Conservation (phyloP, 2,888 invertebrate species). For the Ctenicera cuprea region DNA sequence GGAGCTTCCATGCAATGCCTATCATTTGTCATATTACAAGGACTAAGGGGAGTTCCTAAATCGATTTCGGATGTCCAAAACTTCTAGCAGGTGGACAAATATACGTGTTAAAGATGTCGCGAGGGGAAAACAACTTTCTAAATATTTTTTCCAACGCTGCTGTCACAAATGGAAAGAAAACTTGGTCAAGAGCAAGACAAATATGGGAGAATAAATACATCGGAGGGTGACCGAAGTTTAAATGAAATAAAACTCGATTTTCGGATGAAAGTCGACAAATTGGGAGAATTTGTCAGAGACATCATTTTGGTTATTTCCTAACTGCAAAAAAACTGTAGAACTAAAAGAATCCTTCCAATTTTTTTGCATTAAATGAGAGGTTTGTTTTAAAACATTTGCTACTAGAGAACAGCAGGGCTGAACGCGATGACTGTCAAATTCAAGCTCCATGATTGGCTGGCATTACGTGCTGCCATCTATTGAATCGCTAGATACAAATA, state of each 20-base stretch:
- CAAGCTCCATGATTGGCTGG: no score
- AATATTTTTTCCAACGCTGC: background rate
- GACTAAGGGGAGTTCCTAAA: background rate
- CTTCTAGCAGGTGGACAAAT: conserved; percentile 18
- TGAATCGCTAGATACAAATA: no score
- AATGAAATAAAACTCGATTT: conserved; percentile 21
- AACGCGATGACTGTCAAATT: no score
- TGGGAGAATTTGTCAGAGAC: background rate
- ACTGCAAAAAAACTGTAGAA: no score
- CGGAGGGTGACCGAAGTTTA: conserved; percentile 1
- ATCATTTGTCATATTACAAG: conserved; percentile 27
- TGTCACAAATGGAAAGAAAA: conserved; percentile 27
- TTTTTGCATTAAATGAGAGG: no score
- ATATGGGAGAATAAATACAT: conserved; percentile 1
- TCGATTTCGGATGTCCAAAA: conserved; percentile 13
- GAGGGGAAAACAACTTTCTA: conserved; percentile 12
- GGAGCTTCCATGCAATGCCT: background rate
- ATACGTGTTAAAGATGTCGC: conserved; percentile 17
- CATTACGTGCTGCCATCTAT: no score
- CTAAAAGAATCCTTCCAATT: no score
- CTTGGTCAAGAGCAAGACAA: conserved; percentile 18
- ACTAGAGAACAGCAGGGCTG: no score
- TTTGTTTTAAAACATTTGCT: no score
- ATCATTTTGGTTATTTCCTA: no score
- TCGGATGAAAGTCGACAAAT: background rate